These are phyloP conservation scores for Rhadina sibilatrix DNA, from an alignment of 2,113 vertebrate species.

Conservation along the genomic window DNA sequence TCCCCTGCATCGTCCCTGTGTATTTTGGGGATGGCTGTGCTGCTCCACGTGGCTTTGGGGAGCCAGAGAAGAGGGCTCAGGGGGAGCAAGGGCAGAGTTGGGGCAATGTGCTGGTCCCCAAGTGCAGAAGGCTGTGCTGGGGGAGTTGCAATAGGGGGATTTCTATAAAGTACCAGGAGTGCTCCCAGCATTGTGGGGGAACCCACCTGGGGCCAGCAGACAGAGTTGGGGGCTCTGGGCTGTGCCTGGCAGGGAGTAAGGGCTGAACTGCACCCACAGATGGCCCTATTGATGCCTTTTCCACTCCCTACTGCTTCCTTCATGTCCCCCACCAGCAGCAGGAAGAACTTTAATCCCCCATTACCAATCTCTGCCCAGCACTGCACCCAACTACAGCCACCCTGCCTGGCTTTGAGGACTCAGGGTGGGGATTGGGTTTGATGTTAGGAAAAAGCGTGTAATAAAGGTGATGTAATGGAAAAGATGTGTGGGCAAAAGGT, in stretches of 20 bases:
- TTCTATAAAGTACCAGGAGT: neutral
- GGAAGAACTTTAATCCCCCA: neutral
- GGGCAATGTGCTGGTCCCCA: accelerated
- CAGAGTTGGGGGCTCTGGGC: neutral
- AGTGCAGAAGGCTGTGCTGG: neutral
- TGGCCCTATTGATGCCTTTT: accelerated
- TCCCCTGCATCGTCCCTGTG: neutral
- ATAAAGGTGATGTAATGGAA: conserved; percentile 41
- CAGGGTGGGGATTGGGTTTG: neutral
- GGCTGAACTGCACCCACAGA: neutral
- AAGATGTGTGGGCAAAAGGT: neutral
- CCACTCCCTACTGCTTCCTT: neutral
- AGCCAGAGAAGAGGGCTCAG: neutral
- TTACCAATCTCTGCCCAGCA: neutral
- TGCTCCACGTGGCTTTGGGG: neutral
- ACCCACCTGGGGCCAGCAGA: neutral
- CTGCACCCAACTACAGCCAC: neutral
- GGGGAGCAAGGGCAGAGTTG: neutral
- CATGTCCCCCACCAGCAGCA: neutral
- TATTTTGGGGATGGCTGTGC: neutral
- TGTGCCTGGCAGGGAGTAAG: neutral
- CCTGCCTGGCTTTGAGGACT: neutral
- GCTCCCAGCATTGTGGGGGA: neutral
- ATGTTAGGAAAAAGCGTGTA: neutral
- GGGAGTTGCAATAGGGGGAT: neutral